phyloP scores from a whole-genome alignment of 2,888 invertebrate genomes.

The Sinhomidia bicolor region DNA sequence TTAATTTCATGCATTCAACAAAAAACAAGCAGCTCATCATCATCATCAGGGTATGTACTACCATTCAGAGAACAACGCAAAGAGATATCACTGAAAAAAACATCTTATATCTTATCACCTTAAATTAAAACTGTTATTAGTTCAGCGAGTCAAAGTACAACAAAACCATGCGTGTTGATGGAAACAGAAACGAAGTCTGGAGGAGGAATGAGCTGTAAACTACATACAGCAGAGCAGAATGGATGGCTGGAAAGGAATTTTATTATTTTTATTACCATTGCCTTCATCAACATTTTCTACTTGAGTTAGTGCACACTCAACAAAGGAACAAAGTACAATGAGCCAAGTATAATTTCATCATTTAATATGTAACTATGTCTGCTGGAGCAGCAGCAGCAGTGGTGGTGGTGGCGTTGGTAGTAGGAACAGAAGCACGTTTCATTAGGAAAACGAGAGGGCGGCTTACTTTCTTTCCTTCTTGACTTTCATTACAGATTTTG shows the following conservation, averaged over 20 bases:
- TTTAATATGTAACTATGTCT: not conserved
- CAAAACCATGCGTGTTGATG: not conserved
- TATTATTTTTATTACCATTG: conserved; percentile 64
- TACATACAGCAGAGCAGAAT: not conserved
- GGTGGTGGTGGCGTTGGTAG: not conserved
- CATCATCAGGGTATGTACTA: conserved; percentile 6
- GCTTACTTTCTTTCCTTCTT: conserved; percentile 38
- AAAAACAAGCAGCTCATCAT: conserved; percentile 32
- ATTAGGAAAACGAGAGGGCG: conserved; percentile 53
- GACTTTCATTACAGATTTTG: conserved; percentile 30
- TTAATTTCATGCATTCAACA: not conserved
- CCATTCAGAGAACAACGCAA: too few relatives aligned
- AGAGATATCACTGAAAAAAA: conserved; percentile 33
- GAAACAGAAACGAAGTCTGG: conserved; percentile 49
- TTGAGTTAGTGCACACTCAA: not conserved
- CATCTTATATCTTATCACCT: conserved; percentile 37
- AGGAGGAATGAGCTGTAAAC: conserved; percentile 63
- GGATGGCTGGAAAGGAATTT: conserved; percentile 50
- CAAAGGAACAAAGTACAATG: not conserved
- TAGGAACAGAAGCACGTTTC: conserved; percentile 61
- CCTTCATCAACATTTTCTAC: conserved; percentile 1
- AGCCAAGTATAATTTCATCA: conserved; percentile 27
- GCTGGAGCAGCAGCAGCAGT: too few relatives aligned
- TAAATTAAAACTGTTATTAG: conserved; percentile 47
- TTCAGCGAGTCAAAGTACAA: not conserved